phyloP scores from a whole-genome alignment of 2,797 vertebrate genomes.

The Rhinophrynus dorsalis region DNA sequence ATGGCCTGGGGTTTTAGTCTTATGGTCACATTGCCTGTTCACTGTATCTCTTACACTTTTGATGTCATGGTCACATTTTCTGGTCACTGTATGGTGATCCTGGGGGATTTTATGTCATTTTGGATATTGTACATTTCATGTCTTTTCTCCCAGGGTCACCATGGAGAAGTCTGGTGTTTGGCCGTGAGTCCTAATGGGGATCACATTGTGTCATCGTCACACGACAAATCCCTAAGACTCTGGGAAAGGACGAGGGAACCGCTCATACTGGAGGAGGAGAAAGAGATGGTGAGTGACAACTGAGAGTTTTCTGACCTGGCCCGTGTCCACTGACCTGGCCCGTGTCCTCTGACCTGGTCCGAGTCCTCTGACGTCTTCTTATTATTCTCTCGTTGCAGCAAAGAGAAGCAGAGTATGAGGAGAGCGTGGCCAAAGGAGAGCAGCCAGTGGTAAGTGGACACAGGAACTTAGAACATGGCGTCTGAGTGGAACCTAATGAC shows the following conservation, averaged over 20 bases:
- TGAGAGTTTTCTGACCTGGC: no score
- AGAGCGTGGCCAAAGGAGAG: constrained; percentile 85
- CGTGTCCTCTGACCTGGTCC: background rate
- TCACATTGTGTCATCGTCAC: constrained; percentile 87
- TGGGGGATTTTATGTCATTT: no score
- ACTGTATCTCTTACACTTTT: no score
- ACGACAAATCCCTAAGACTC: constrained; percentile 93
- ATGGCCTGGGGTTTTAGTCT: no score
- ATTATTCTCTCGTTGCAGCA: constrained; percentile 66
- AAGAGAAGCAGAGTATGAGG: constrained; percentile 92
- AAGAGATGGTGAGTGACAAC: constrained; percentile 82
- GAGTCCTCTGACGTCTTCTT: background rate
- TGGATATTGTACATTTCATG: no score
- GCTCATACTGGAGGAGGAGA: constrained; percentile 92
- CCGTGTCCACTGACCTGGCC: no score
- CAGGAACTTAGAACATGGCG: no score
- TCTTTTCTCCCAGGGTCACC: constrained; percentile 86
- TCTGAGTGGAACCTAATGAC: no score
- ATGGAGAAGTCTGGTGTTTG: constrained; percentile 92
- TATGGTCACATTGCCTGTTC: no score
- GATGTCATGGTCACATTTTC: no score
- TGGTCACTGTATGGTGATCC: no score
- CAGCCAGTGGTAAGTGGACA: constrained; percentile 83
- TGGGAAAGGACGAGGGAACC: constrained; percentile 95
- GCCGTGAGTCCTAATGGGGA: constrained; percentile 91